These are phyloP conservation scores for Trissolcus basalis DNA, from an alignment of 1,140 invertebrate genomes.

Conservation along the genomic window DNA sequence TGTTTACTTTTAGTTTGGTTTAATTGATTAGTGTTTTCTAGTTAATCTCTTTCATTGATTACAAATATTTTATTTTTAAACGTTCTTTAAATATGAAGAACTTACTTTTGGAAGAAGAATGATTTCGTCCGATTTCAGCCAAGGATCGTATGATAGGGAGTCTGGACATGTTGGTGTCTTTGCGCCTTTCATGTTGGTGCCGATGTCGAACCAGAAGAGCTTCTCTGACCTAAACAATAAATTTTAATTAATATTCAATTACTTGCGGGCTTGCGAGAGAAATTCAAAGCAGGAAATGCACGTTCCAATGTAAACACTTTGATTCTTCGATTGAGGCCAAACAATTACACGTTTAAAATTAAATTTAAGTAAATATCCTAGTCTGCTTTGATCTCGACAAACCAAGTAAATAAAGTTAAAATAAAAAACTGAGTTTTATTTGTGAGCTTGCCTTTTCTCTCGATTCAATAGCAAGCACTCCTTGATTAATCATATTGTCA, in stretches of 20 bases:
- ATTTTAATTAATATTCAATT: constrained; percentile 5
- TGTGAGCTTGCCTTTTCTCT: constrained; percentile 82
- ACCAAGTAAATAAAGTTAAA: neutral
- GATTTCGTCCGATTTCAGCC: constrained; percentile 96
- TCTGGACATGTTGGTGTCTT: constrained; percentile 86
- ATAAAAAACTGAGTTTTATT: neutral
- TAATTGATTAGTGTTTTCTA: constrained; percentile 15
- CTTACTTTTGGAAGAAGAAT: constrained; percentile 97
- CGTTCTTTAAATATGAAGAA: constrained; percentile 65
- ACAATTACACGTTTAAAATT: too few species aligned
- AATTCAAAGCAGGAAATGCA: too few species aligned
- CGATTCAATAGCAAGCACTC: constrained; percentile 83
- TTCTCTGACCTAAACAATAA: constrained; percentile 81
- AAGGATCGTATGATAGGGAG: constrained; percentile 96
- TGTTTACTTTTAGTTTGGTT: constrained; percentile 36
- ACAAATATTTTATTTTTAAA: too few species aligned
- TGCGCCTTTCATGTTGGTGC: constrained; percentile 94
- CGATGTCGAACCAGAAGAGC: constrained; percentile 92
- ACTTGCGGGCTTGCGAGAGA: too few species aligned
- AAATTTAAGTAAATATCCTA: too few species aligned
- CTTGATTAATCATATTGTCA: constrained; percentile 92
- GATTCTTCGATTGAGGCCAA: too few species aligned
- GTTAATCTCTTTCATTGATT: too few species aligned
- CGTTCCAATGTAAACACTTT: too few species aligned
- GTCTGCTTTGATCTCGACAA: too few species aligned